Base-by-base conservation (phyloP, 2,113 vertebrate genomes). In the Perognathus longimembris region DNA sequence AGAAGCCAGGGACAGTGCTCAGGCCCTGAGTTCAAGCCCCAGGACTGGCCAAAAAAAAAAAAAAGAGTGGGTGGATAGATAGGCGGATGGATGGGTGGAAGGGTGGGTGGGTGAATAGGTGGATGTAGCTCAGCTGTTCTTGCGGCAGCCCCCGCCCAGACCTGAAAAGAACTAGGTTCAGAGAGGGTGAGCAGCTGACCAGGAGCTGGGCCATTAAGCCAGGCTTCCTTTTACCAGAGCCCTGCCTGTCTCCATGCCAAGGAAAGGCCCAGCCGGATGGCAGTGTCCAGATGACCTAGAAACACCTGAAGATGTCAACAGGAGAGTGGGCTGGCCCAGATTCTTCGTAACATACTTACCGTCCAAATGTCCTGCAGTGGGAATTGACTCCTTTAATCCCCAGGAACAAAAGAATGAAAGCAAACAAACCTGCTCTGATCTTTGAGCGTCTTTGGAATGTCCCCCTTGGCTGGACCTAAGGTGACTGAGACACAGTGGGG, bases 221-320 rank as follows among this genome's bases (percentile, higher is more conserved):
- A 3, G 42, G 4, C 61, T 40, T 12, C 34, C 40, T 21, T 85
- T 11, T 70, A 17, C 42, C n/a, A 54, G 38, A 42, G 18, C 45
- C 6, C 73, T 36, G 69, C 26, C 40, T 42, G 7, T 32, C 50
- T 45, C 75, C 5, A 6, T 1, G 2, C 32, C 7, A 20, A 75
- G 45, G 45, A 67, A 70, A 22, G 83, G 34, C 61, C 14, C 6
- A 9, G 70, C 34, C 42, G 30, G 77, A n/a, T 14, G 40, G 22
- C n/a, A 8, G 40, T 0, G 2, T 5, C 8, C 21, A 26, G 20
- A n/a, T 54, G 50, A 54, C 50, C 50, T 18, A 64, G 32, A 86
- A 36, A 32, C 1, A 4, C 8, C 18, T 32, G 0, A 6, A 28
- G 30, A 22, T 11, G 3, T 9, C 21, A 34, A 54, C 18, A 8